Evolutionary conservation across 2,888 invertebrate genomes (phyloP), one percentile per base, ranked within the genome.

Genomic region (Aphrophora alni): DNA sequence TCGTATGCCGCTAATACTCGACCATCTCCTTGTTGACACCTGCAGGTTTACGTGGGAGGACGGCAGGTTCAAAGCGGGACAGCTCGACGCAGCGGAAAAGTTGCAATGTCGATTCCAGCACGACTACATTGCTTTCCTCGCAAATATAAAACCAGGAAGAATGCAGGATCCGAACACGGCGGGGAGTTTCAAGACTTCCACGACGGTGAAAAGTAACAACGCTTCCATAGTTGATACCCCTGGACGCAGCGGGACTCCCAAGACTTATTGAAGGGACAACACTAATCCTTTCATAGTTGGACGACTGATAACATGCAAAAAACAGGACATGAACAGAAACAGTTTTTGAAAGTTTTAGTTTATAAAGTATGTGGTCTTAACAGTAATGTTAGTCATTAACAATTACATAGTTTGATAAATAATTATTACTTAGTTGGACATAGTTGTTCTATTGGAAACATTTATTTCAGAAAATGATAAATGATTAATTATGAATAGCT

Each of bases 1-100:
- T 10, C 1, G 74, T 10, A 44, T 78, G 25, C 71, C 70, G 25
- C 69, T 71, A 26, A n/a, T 24, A 0, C 71, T 71, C n/a, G 72
- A 78, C 71, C 71, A 71, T 78, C 44, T 78, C 2, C 33, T 25
- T 26, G 33, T 72, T 38, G 17, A 38, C 4, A 71, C 38, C n/a
- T 38, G 28, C n/a, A 33, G 44, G 12, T 78, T 78, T 27, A 38
- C 33, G 7, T 78, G 38, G 74, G 38, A 44, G n/a, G 38, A 78
- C 27, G 44, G 26, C n/a, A 72, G 38, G 25, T 38, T 78, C 38
- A 78, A 24, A 44, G 72, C 71, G 7, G 78, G 78, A 3, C 38
- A 0, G 25, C 51, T 24, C 25, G 72, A 71, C 44, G 72, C 70
- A 24, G 71, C 17, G 0, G 71, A 71, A 5, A 78, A 71, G 17